phyloP scores from a whole-genome alignment of 2,113 vertebrate genomes.

The Guaruba guarouba region DNA sequence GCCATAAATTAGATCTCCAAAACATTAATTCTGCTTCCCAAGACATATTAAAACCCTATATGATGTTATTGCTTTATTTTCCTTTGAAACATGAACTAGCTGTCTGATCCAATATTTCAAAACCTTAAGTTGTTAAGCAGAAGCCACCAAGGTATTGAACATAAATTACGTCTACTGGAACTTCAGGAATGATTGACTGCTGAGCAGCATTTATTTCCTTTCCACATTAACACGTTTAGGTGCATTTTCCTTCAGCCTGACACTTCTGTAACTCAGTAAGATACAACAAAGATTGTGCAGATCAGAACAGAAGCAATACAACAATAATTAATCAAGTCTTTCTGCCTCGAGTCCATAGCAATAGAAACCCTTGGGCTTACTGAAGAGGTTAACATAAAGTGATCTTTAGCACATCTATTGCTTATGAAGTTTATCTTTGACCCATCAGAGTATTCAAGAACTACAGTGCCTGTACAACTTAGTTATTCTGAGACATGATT shows the following conservation, averaged over 20 bases:
- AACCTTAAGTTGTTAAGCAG: not conserved
- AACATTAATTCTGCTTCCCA: not conserved
- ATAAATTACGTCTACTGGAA: not conserved
- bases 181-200: not conserved
- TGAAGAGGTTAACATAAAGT: not conserved
- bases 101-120: slow-evolving; percentile 18
- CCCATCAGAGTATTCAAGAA: not conserved
- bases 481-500: not conserved
- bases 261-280: not conserved
- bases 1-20: not conserved
- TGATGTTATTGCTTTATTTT: slow-evolving; percentile 9
- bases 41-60: not conserved
- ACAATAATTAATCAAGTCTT: not conserved
- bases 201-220: not conserved
- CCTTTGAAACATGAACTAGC: not conserved
- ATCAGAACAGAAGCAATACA: not conserved
- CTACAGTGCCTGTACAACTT: not conserved
- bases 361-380: not conserved
- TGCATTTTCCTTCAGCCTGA: not conserved
- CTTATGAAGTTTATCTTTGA: not conserved
- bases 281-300: not conserved
- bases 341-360: not conserved
- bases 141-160: not conserved
- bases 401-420: not conserved
- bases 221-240: not conserved